Percentiles rank a stretch among this genome's conserved stretches.
phyloP scores from a whole-genome alignment of 2,113 vertebrate genomes.

The Rhodinocichla rosea region DNA sequence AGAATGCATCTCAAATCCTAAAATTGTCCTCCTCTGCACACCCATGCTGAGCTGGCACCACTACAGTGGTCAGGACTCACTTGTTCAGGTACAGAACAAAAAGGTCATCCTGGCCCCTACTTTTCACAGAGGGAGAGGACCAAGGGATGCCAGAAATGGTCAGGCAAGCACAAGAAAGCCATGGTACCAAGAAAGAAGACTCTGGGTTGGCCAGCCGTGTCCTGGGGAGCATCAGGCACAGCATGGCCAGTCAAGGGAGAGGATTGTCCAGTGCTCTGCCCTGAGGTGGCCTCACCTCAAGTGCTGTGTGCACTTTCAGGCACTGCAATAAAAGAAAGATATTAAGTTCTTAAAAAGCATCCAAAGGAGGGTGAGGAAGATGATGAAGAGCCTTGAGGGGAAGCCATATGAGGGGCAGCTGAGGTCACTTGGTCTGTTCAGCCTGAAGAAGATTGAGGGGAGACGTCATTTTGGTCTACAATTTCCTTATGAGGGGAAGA shows the following conservation, averaged over 20 bases:
- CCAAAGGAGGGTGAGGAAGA: not conserved
- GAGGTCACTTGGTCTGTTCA: not conserved
- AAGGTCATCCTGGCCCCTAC: not conserved
- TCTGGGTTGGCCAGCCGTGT: rapidly evolving
- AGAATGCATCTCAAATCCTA: not conserved
- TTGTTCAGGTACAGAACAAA: not conserved
- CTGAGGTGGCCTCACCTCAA: rapidly evolving
- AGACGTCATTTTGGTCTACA: not conserved
- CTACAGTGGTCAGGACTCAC: not conserved
- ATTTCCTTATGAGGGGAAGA: not conserved
- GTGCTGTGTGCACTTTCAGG: not conserved
- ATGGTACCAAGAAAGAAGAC: rapidly evolving
- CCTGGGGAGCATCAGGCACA: not conserved
- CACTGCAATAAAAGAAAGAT: not conserved
- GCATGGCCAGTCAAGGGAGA: not conserved
- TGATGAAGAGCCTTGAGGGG: not conserved
- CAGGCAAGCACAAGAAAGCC: not conserved
- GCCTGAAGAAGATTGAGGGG: not conserved
- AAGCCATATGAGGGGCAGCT: not conserved
- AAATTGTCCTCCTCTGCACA: not conserved
- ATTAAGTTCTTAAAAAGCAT: not conserved
- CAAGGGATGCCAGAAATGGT: not conserved
- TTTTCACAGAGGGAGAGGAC: not conserved
- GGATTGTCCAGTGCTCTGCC: not conserved
- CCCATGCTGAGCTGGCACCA: not conserved